Conservation (phyloP, 2,113 vertebrate species). For the Rana temporaria region DNA sequence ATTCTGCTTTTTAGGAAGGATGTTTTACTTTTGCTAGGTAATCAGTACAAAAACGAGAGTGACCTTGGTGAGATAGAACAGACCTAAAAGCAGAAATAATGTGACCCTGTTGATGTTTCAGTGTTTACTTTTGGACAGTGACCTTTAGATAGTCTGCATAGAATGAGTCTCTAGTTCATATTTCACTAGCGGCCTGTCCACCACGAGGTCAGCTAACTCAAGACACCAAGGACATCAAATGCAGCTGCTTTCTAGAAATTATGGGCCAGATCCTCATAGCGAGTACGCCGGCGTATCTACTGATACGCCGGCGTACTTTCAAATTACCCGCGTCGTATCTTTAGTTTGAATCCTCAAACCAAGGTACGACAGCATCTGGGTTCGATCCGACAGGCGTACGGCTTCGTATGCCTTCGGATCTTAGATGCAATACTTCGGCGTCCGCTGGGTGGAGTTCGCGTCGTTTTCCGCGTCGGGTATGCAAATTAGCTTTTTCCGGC, state of each 20-base stretch:
- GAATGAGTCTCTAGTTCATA: background rate
- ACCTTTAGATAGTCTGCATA: background rate
- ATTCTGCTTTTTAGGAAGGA: background rate
- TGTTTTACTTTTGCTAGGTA: slow-evolving; percentile 6
- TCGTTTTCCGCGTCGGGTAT: too few relatives aligned
- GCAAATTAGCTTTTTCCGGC: too few relatives aligned
- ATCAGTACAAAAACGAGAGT: background rate
- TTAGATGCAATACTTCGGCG: too few relatives aligned
- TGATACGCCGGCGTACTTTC: too few relatives aligned
- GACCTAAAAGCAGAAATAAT: background rate
- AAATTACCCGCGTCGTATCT: too few relatives aligned
- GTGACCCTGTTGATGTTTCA: background rate
- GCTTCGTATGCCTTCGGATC: too few relatives aligned
- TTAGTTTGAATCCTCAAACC: too few relatives aligned
- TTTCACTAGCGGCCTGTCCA: background rate
- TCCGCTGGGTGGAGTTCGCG: too few relatives aligned
- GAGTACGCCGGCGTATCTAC: too few relatives aligned
- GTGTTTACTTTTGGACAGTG: background rate
- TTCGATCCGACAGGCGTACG: too few relatives aligned
- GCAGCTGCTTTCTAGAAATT: background rate
- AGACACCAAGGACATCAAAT: background rate
- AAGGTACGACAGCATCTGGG: too few relatives aligned
- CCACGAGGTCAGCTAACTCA: background rate
- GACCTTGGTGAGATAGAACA: slow-evolving; percentile 1
- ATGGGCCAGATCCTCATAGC: too few relatives aligned